Conservation (phyloP, 2,888 invertebrate species). For the Yponomeuta plumbellus region DNA sequence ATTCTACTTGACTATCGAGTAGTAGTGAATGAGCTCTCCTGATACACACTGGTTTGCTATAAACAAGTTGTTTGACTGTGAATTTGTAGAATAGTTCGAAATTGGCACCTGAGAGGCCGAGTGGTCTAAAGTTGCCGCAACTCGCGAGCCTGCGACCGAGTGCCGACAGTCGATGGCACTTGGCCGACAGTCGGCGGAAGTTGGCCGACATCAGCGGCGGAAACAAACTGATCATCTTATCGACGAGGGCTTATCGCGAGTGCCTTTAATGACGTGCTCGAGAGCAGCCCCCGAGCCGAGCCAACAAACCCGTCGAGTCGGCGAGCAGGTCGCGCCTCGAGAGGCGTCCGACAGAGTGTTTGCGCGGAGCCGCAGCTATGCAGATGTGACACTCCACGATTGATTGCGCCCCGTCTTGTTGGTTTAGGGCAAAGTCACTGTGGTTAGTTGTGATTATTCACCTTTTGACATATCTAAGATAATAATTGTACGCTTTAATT, state of each 20-base stretch:
- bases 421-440: background rate
- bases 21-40: no score
- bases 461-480: background rate
- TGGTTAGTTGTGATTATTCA: background rate
- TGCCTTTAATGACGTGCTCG: background rate
- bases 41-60: no score
- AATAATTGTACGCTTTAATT: background rate
- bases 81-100: no score
- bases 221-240: slow-evolving; percentile 2
- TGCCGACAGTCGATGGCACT: background rate
- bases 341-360: background rate
- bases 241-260: background rate
- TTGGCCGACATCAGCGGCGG: background rate
- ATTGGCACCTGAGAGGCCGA: no score
- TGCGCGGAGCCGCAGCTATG: background rate
- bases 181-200: background rate
- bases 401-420: background rate
- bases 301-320: background rate
- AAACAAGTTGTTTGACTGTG: no score
- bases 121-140: no score
- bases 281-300: background rate
- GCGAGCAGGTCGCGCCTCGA: background rate
- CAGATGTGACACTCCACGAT: slow-evolving; percentile 2
- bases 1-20: no score
- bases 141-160: background rate